Conservation (phyloP, 2,113 vertebrate species). For the Protobothrops flavoviridis region DNA sequence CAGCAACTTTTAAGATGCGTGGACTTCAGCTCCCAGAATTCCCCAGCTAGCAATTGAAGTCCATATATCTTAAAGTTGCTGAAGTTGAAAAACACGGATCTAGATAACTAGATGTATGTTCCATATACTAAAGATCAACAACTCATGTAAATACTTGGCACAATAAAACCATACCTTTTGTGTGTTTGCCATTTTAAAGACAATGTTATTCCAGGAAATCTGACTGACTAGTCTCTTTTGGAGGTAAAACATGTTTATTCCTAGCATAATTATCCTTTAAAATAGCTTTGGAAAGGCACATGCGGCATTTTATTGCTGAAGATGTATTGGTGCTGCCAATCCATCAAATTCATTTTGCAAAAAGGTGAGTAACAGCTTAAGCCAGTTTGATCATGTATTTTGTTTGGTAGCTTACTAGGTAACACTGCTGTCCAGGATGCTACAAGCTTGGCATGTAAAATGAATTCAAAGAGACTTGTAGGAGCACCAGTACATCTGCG, state of each 20-base stretch:
- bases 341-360: constrained; percentile 44
- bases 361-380: background rate
- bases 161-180: constrained; percentile 47
- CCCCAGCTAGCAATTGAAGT: background rate
- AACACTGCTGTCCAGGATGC: background rate
- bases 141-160: constrained; percentile 54
- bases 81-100: background rate
- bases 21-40: background rate
- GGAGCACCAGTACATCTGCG: constrained; percentile 10
- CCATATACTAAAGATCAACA: constrained; percentile 43
- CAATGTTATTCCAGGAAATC: constrained; percentile 7
- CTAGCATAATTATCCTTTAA: constrained; percentile 3
- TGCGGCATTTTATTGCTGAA: background rate
- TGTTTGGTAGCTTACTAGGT: background rate
- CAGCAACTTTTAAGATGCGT: background rate
- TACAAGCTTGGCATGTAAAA: background rate
- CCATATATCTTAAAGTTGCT: background rate
- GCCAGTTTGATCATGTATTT: too few species aligned
- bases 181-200: constrained; percentile 42
- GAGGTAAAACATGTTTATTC: constrained; percentile 15
- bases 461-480: constrained; percentile 5
- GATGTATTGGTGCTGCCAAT: constrained; percentile 11
- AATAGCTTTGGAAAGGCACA: constrained; percentile 15
- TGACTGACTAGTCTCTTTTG: constrained; percentile 1
- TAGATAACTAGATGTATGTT: background rate